Conservation (phyloP, 2,113 vertebrate species). For the Rissa tridactyla region DNA sequence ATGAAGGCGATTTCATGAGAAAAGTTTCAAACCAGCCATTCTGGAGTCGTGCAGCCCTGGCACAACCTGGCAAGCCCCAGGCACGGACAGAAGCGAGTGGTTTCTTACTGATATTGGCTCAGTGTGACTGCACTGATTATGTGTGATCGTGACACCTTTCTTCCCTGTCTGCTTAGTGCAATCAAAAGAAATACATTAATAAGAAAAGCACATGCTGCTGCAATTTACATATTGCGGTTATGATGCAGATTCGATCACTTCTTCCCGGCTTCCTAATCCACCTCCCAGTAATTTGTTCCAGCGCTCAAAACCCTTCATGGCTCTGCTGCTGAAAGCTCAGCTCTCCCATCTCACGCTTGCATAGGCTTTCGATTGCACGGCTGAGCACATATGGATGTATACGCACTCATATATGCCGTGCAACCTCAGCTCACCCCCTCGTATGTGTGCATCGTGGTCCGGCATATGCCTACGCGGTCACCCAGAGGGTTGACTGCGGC, state of each 20-base stretch:
- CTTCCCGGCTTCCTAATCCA: background rate
- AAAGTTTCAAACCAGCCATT: background rate
- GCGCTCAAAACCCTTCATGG: background rate
- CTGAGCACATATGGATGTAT: background rate
- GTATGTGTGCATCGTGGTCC: background rate
- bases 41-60: background rate
- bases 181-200: background rate
- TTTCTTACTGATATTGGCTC: background rate
- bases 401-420: accelerated
- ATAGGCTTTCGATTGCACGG: background rate
- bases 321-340: background rate
- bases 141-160: background rate
- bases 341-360: background rate
- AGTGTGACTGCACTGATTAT: background rate
- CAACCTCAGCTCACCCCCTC: background rate
- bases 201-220: background rate
- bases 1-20: background rate
- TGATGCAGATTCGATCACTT: background rate
- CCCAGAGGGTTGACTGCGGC: background rate
- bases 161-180: background rate
- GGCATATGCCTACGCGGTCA: background rate
- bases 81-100: background rate
- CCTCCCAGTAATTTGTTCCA: background rate
- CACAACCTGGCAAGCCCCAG: background rate
- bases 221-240: background rate